phyloP scores from a whole-genome alignment of 2,113 vertebrate species.

The Gambusia holbrooki region DNA sequence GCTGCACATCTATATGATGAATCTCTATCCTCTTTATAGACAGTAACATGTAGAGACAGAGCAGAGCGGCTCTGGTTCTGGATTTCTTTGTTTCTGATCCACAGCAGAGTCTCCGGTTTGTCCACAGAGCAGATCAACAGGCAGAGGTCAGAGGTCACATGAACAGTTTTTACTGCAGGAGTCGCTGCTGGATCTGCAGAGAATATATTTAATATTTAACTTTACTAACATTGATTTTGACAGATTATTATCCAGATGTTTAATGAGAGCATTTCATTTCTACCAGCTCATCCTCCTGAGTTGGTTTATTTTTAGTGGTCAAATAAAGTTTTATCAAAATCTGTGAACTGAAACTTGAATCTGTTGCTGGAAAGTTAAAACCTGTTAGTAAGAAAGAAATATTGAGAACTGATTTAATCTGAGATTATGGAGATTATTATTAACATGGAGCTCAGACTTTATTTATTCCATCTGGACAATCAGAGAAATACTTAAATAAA shows the following conservation, averaged over 20 bases:
- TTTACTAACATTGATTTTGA: no score
- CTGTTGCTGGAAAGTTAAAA: no score
- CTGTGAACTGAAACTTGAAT: no score
- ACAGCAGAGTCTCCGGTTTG: slow-evolving; percentile 18
- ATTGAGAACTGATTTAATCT: neutral
- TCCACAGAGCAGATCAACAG: slow-evolving; percentile 30
- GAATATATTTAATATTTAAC: no score
- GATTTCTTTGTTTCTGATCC: slow-evolving; percentile 27
- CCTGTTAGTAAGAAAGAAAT: no score
- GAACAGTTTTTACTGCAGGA: slow-evolving; percentile 3
- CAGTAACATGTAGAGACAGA: slow-evolving; percentile 9
- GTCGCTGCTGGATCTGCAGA: neutral
- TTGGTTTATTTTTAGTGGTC: no score
- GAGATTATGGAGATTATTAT: neutral
- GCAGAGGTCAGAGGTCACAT: slow-evolving; percentile 10
- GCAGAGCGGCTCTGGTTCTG: slow-evolving; percentile 19
- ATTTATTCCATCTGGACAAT: neutral
- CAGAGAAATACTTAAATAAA: neutral
- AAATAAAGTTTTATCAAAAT: no score
- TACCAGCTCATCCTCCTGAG: no score
- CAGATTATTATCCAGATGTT: no score
- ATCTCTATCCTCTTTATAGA: neutral
- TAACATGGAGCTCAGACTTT: no score
- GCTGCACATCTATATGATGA: slow-evolving; percentile 32
- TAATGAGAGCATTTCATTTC: no score